A percentile compares a stretch with the other conserved stretches of the same genome.
phyloP scores from a whole-genome alignment of 2,888 invertebrate genomes.

The Rotaria socialis region DNA sequence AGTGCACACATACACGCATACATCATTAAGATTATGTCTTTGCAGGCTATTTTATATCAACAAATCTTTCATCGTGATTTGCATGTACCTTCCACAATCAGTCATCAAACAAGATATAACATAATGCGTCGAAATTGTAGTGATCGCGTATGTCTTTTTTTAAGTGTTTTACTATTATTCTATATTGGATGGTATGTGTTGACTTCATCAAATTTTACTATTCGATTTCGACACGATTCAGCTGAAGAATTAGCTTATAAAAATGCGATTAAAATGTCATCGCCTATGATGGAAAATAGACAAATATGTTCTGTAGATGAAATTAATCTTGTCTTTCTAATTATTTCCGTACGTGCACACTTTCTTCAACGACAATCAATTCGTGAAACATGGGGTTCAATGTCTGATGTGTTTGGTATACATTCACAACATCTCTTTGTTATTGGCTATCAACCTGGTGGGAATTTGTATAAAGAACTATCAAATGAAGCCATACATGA shows the following conservation, averaged over 20 bases:
- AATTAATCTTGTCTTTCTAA: background rate
- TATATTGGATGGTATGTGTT: background rate
- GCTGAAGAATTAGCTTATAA: background rate
- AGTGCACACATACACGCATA: background rate
- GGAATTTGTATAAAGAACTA: background rate
- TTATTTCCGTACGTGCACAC: background rate
- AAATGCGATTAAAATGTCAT: background rate
- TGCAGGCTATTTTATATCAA: too few species aligned
- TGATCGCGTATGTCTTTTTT: background rate
- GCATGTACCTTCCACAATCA: too few species aligned
- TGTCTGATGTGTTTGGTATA: background rate
- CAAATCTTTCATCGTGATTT: too few species aligned
- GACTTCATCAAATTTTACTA: background rate
- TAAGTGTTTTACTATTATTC: background rate
- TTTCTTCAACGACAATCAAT: slow-evolving; percentile 22
- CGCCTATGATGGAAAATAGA: background rate
- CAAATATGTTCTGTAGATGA: background rate
- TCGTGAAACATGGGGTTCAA: background rate
- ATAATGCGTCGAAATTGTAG: background rate
- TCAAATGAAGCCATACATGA: background rate
- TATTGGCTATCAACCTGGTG: background rate
- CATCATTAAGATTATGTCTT: too few species aligned
- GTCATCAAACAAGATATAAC: too few species aligned
- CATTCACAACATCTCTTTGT: slow-evolving; percentile 8
- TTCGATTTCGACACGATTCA: background rate